Base-by-base conservation (phyloP, 2,113 vertebrate genomes). In the Clupea harengus region DNA sequence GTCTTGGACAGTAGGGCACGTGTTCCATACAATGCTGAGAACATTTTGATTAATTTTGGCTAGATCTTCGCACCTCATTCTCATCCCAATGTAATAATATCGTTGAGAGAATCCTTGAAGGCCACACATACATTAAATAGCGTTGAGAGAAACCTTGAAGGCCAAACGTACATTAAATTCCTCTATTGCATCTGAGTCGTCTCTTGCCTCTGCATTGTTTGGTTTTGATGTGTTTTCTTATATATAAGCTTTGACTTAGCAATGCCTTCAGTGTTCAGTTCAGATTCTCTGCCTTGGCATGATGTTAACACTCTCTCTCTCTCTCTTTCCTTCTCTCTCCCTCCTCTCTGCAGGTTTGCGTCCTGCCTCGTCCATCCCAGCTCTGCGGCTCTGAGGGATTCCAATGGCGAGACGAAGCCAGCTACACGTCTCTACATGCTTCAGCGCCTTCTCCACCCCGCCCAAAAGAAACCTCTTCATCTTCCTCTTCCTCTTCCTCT, bases 301-400 rank as follows among this genome's bases (percentile, higher is more conserved):
- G 39, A 39, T 39, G 39, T 1, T 39, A 39, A 39, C 39, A 39
- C 39, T 39, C 1, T 39, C 39, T 39, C 39, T 39, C 39, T 39
- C 39, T 39, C 2, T 39, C 39, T 2, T 39, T 39, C 39, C 2
- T 2, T 39, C 39, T 39, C 39, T 39, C 39, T 39, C 2, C 39
- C 39, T 25, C n/a, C 81, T 87, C 28, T 57, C 32, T 81, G 28
- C 52, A 90, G 90, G 87, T 88, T 50, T 85, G 82, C 85, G 10
- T 54, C 32, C 49, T 85, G 83, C 84, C 64, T 82, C 85, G 82
- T 44, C 84, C 72, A 81, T 22, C 47, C 81, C 72, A 44, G 2
- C 28, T 64, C 60, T 78, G 64, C 28, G 25, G 4, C 72, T 78
- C 28, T 46, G 86, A 75, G 54, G 52, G 18, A 80, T 20, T 85